Evolutionary conservation across 2,797 vertebrate species (phyloP).

Genomic region (Alfaro cultratus): DNA sequence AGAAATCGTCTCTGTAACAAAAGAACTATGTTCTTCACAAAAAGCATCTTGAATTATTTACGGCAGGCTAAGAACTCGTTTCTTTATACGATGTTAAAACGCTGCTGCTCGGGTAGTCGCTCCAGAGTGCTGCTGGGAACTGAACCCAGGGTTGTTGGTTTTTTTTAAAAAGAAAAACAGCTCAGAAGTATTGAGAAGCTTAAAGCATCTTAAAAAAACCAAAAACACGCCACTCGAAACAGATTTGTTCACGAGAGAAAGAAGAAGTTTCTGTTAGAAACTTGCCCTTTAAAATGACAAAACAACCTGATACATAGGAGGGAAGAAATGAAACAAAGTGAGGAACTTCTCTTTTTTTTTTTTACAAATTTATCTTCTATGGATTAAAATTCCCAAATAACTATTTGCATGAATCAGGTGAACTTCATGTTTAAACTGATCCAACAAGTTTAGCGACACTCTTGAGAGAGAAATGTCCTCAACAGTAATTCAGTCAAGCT

Average conservation of each 20-base stretch:
- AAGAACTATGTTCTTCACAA: neutral
- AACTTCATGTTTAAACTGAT: neutral
- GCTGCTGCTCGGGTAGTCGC: neutral
- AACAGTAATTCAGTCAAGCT: neutral
- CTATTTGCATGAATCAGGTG: neutral
- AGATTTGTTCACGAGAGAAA: constrained; percentile 37
- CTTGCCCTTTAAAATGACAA: constrained; percentile 21
- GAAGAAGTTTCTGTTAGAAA: constrained; percentile 29
- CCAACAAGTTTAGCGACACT: too few species aligned
- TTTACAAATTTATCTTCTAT: neutral
- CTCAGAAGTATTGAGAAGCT: constrained; percentile 63
- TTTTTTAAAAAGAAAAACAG: constrained; percentile 35
- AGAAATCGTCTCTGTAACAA: neutral
- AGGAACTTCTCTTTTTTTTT: neutral
- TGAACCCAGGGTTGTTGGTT: constrained; percentile 18
- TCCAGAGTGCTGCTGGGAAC: constrained; percentile 2
- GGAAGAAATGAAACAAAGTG: neutral
- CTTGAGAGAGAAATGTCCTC: too few species aligned
- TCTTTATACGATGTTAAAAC: constrained; percentile 18
- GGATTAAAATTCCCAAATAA: neutral
- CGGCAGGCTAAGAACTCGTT: constrained; percentile 1
- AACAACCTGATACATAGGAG: constrained; percentile 5
- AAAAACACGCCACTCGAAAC: constrained; percentile 27
- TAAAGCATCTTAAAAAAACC: constrained; percentile 28
- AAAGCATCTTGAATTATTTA: constrained; percentile 2